These are phyloP conservation scores for Lithophane semibrunnea DNA, from an alignment of 2,888 invertebrate genomes.

Conservation along the genomic window DNA sequence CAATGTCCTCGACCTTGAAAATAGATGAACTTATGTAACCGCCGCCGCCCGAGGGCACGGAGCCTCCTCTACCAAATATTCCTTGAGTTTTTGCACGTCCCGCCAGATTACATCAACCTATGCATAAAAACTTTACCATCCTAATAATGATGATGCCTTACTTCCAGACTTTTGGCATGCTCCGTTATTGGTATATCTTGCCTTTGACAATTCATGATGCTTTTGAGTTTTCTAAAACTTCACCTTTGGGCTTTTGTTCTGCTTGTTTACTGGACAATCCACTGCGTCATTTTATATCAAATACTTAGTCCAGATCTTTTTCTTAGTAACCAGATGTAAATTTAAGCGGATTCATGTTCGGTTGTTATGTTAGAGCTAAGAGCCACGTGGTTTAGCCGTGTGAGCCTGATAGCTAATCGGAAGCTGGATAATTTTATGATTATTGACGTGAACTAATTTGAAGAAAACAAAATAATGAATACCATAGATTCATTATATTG, in stretches of 20 bases:
- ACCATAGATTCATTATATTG: neutral
- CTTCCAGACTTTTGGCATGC: constrained; percentile 19
- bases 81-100: constrained; percentile 86
- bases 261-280: neutral
- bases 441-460: neutral
- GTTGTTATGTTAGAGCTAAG: constrained; percentile 18
- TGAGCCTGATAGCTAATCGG: constrained; percentile 17
- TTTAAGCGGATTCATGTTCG: constrained; percentile 27
- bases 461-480: neutral
- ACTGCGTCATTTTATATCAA: constrained; percentile 2
- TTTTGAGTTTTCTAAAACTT: constrained; percentile 2
- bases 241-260: constrained; percentile 5
- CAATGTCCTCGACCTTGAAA: constrained; percentile 90
- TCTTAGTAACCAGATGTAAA: constrained; percentile 16
- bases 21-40: constrained; percentile 90
- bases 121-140: constrained; percentile 65
- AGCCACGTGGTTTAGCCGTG: constrained; percentile 46
- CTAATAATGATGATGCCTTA: constrained; percentile 33
- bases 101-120: constrained; percentile 75
- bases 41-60: constrained; percentile 81
- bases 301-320: neutral
- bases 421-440: neutral
- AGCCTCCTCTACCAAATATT: constrained; percentile 87
- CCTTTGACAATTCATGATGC: neutral
- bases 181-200: constrained; percentile 2